Base-by-base conservation (phyloP, 2,888 invertebrate species). In the Cryptus viduatorius region DNA sequence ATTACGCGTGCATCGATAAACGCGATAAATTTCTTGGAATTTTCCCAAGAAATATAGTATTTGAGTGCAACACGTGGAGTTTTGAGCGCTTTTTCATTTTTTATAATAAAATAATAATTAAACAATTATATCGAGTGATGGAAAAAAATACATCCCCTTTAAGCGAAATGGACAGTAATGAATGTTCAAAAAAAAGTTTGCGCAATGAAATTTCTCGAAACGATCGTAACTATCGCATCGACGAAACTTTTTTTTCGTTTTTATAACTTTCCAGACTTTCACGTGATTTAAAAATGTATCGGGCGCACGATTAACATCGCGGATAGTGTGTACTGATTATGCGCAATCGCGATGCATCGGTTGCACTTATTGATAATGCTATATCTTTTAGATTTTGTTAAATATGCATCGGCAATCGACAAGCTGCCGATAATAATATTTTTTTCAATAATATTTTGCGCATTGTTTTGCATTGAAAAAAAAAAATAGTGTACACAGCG, bases 261-360 rank as follows among this genome's bases (percentile, higher is more conserved):
- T 19, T 10, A 56, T 24, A 12, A 56, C 19, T 56, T 24, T 56
- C 10, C 12, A 19, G 2, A 71, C 10, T 53, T 19, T 72, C 29
- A 12, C 12, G 42, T 16, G 44, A 53, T 37, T 31, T 7, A 56
- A 68, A 64, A 50, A 65, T 61, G 48, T 65, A 72, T 79, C 64
- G 16, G 50, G 19, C 3, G 24, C n/a, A 19, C 50, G 48, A 16
- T 59, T 4, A 42, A 44, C 37, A 50, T 14, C 29, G 14, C 42
- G 16, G 61, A 71, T 71, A 69, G 44, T 16, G 19, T 19, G 42
- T 42, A 19, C 53, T 24, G 72, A 72, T 76, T 44, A 64, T 7
- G 3, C 48, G 69, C 48, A 78, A 78, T 78, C 69, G 37, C 69
- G 48, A 46, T 53, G 53, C 7, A 48, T 42, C 19, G 50, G 67